Base-by-base conservation (phyloP, 2,113 vertebrate genomes). In the Lagopus muta region DNA sequence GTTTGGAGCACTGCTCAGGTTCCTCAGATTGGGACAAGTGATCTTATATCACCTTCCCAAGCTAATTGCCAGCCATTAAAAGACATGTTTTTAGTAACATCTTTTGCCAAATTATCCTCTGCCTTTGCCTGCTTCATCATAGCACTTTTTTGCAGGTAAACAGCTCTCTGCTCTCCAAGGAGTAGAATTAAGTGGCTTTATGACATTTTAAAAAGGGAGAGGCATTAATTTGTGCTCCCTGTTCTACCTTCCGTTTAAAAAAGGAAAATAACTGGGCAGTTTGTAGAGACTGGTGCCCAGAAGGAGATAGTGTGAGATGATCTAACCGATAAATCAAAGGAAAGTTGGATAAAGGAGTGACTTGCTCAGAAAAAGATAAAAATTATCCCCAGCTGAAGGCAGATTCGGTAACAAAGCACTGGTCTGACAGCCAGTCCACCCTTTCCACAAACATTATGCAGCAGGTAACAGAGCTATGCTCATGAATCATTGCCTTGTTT, bases 231-330 rank as follows among this genome's bases (percentile, higher is more conserved):
- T 58, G 20, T 75, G n/a, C 18, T 78, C 80, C 19, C 17, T n/a
- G 34, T 92, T 89, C 43, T 52, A 65, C 57, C 24, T 93, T 89
- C 60, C n/a, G 10, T 78, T 84, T 87, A 71, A 67, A 90, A 86
- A 94, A 43, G 20, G 52, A 92, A 93, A 84, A 55, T 55, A 64
- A 50, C 25, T 38, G 25, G 86, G 34, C 42, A 55, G 61, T 73
- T 93, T 90, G 76, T 57, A 72, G 79, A 76, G 88, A n/a, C 47
- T 65, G 82, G 50, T 80, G 52, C 12, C 64, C 32, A 17, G 2
- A 38, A 62, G 13, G 32, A 66, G 38, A n/a, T 30, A 32, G 47
- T 3, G 3, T 58, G 50, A 85, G 45, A 62, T 2, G 7, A 58
- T 91, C 78, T 82, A 67, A 80, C 34, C 19, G 47, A 60, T 13